A percentile compares a stretch with the other conserved stretches of the same genome.
These are phyloP conservation scores for Cantharis rufa DNA, from an alignment of 2,888 invertebrate genomes.

Conservation along the genomic window DNA sequence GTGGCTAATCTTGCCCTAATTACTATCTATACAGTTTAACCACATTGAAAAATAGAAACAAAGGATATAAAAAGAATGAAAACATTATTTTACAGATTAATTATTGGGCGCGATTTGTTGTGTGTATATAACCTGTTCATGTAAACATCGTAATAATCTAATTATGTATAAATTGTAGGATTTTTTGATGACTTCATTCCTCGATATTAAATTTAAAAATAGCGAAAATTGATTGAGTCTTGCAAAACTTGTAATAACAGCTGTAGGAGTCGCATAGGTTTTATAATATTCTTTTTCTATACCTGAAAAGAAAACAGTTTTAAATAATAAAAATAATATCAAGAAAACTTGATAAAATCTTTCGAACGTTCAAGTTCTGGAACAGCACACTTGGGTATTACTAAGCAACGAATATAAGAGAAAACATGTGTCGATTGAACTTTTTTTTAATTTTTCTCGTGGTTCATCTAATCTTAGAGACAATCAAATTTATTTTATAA, in stretches of 20 bases:
- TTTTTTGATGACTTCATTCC: constrained; percentile 2
- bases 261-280: background rate
- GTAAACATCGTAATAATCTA: background rate
- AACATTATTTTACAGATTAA: background rate
- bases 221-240: background rate
- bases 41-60: background rate
- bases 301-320: background rate
- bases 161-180: background rate
- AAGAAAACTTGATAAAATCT: background rate
- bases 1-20: background rate
- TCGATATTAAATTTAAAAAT: background rate
- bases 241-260: background rate
- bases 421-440: too few species aligned
- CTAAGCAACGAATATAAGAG: too few species aligned
- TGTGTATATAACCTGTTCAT: background rate
- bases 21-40: background rate
- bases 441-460: too few species aligned
- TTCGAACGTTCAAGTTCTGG: background rate
- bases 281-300: too few species aligned
- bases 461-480: too few species aligned
- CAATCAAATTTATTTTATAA: too few species aligned
- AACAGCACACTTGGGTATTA: background rate
- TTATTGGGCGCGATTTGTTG: background rate
- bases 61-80: background rate
- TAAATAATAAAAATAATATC: background rate